Percentiles rank a stretch among this genome's conserved stretches.
phyloP scores from a whole-genome alignment of 2,888 invertebrate genomes.

The Tineola bisselliella region DNA sequence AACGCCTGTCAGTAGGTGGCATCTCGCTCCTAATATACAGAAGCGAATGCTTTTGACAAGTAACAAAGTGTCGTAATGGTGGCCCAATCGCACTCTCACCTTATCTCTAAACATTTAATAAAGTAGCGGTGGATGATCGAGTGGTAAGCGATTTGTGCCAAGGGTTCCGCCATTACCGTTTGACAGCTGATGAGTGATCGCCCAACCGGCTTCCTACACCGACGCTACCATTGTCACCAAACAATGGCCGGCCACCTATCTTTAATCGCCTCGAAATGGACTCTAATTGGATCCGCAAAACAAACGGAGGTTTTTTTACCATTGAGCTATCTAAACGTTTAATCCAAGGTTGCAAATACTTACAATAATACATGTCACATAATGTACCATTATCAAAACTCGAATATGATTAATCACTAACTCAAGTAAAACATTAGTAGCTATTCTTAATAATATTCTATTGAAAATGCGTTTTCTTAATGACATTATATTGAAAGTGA shows the following conservation, averaged over 20 bases:
- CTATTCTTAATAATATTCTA: too few relatives aligned
- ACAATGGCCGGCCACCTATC: conserved; percentile 57
- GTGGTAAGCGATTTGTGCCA: conserved; percentile 24
- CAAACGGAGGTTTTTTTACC: conserved; percentile 26
- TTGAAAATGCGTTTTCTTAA: too few relatives aligned
- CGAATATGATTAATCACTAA: neutral
- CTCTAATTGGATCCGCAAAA: conserved; percentile 62
- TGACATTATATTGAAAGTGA: too few relatives aligned
- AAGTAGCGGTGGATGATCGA: conserved; percentile 53
- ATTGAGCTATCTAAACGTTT: conserved; percentile 2
- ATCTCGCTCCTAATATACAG: conserved; percentile 11
- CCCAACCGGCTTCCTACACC: conserved; percentile 38
- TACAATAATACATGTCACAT: conserved; percentile 8
- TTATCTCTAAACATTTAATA: conserved; percentile 51
- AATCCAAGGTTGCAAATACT: conserved; percentile 11
- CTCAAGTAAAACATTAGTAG: too few relatives aligned
- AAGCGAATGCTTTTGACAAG: conserved; percentile 32
- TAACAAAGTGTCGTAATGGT: conserved; percentile 47
- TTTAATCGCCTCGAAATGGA: conserved; percentile 56
- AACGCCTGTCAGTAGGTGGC: neutral
- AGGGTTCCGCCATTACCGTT: conserved; percentile 32
- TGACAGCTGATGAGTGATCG: conserved; percentile 61
- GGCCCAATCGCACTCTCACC: conserved; percentile 20
- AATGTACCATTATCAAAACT: neutral
- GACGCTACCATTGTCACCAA: conserved; percentile 46